Evolutionary conservation across 2,888 invertebrate species (phyloP).

Genomic region (Caenorhabditis drosophilae): DNA sequence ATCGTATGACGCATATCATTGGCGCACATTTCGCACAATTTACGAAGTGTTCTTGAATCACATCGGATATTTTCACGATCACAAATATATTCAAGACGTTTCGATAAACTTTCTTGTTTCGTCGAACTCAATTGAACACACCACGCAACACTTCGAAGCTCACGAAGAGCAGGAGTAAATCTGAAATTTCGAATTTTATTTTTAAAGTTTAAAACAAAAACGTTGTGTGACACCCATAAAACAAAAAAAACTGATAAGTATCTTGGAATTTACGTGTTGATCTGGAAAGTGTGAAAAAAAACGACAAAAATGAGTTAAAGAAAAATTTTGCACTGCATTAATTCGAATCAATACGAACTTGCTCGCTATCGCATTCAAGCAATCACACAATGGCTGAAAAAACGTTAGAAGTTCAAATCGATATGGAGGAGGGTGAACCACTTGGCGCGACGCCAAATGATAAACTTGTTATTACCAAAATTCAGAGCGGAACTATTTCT

Average conservation of each 20-base stretch:
- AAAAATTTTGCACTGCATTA: too few relatives aligned
- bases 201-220: not conserved
- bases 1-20: conserved; percentile 38
- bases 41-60: conserved; percentile 22
- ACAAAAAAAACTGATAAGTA: too few relatives aligned
- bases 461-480: conserved; percentile 59
- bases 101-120: conserved; percentile 72
- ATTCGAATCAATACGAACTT: too few relatives aligned
- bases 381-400: conserved; percentile 41
- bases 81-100: conserved; percentile 74
- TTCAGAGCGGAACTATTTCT: conserved; percentile 57
- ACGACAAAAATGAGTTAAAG: too few relatives aligned
- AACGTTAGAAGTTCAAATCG: conserved; percentile 49
- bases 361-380: too few relatives aligned
- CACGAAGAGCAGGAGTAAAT: conserved; percentile 79
- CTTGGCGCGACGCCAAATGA: conserved; percentile 64
- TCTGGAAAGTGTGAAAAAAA: too few relatives aligned
- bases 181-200: conserved; percentile 53
- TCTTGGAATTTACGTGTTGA: too few relatives aligned
- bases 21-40: conserved; percentile 29
- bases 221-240: not conserved
- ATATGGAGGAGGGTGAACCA: conserved; percentile 64
- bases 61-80: conserved; percentile 74
- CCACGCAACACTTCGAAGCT: conserved; percentile 80
- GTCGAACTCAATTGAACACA: conserved; percentile 75